Evolutionary conservation across 2,888 invertebrate species (phyloP).

Genomic region (Ophioninae sp.): DNA sequence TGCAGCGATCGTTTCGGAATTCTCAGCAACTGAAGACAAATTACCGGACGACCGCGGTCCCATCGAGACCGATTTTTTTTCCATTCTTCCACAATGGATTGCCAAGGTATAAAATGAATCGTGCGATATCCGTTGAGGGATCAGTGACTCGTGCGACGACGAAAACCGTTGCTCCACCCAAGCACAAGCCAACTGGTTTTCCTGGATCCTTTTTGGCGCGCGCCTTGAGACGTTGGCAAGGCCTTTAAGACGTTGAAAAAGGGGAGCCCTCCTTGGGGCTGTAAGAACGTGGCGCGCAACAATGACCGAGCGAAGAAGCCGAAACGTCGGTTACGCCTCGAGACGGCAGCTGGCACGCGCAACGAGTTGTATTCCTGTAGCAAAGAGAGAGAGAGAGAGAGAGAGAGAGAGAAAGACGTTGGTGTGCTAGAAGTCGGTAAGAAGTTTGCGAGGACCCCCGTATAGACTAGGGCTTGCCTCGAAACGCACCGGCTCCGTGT

Average conservation of each 20-base stretch:
- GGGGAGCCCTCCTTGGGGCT: constrained; percentile 63
- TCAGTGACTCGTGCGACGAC: constrained; percentile 62
- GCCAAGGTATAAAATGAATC: constrained; percentile 4
- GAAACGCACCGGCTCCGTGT: constrained; percentile 56
- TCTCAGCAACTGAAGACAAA: constrained; percentile 43
- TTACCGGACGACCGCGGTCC: constrained; percentile 12
- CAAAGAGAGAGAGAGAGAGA: constrained; percentile 20
- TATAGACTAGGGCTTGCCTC: constrained; percentile 38
- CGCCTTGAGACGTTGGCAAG: constrained; percentile 74
- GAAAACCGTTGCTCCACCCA: constrained; percentile 70
- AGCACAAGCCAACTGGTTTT: constrained; percentile 66
- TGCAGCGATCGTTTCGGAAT: constrained; percentile 21
- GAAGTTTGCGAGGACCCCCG: constrained; percentile 57
- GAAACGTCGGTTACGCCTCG: constrained; percentile 81
- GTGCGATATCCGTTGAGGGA: constrained; percentile 52
- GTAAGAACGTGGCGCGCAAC: constrained; percentile 67
- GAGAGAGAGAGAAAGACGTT: neutral
- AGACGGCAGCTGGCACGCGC: constrained; percentile 80
- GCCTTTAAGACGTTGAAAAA: constrained; percentile 59
- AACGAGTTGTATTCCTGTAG: constrained; percentile 68
- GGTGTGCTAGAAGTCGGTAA: constrained; percentile 47
- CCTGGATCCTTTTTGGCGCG: constrained; percentile 51
- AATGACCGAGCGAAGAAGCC: constrained; percentile 77
- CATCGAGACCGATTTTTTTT: constrained; percentile 14
- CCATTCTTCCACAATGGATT: neutral